These are phyloP conservation scores for Capricornis sumatraensis DNA, from an alignment of 2,113 vertebrate species.

Conservation along the genomic window DNA sequence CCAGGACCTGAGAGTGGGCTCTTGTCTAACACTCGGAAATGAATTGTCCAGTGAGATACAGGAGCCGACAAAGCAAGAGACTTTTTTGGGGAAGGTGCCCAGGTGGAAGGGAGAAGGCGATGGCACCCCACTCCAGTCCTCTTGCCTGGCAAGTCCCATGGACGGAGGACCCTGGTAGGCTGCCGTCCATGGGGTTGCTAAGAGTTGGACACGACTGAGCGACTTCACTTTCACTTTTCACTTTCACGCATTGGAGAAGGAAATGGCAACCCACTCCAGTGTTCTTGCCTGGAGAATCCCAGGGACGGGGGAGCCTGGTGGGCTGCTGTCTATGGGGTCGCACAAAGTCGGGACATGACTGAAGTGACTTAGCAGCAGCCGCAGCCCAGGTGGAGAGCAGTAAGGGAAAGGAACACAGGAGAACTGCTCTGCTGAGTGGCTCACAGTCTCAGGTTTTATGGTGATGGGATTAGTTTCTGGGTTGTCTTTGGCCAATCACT, in stretches of 20 bases:
- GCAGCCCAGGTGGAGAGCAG: background rate
- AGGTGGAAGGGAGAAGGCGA: background rate
- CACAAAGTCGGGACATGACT: accelerated
- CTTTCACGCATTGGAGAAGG: too few relatives aligned
- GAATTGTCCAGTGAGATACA: background rate
- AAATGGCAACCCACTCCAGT: too few relatives aligned
- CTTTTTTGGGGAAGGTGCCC: background rate
- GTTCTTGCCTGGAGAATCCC: too few relatives aligned
- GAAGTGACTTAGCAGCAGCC: too few relatives aligned
- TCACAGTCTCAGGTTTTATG: background rate
- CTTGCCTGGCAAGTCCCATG: too few relatives aligned
- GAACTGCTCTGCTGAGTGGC: background rate
- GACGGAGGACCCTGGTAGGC: too few relatives aligned
- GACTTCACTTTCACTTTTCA: too few relatives aligned
- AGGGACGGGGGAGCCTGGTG: too few relatives aligned
- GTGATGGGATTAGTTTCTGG: background rate
- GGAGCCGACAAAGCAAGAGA: background rate
- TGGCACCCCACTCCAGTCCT: too few relatives aligned
- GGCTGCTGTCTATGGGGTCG: too few relatives aligned
- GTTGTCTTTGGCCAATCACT: background rate
- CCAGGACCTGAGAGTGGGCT: background rate
- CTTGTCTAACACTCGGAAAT: background rate
- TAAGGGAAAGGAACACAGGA: background rate
- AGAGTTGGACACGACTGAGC: too few relatives aligned
- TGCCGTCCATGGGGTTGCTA: too few relatives aligned